phyloP scores from a whole-genome alignment of 2,888 invertebrate genomes.

The Exocentrus adspersus region DNA sequence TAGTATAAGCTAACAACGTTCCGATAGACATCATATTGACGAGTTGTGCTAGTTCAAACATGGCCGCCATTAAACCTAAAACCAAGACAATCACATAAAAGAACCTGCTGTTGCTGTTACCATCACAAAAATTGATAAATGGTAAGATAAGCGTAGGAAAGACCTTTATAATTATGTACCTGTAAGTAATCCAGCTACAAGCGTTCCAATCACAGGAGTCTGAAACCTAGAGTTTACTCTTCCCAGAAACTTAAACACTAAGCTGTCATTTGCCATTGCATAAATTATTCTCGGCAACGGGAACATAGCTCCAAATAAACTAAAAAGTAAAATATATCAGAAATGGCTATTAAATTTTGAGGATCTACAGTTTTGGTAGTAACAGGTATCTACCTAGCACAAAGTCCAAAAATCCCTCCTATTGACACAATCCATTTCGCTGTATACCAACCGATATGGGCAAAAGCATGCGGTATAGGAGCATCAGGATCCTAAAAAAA shows the following conservation, averaged over 20 bases:
- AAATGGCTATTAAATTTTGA: neutral
- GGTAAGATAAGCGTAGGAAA: neutral
- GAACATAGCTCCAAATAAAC: slow-evolving; percentile 86
- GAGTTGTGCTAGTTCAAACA: slow-evolving; percentile 76
- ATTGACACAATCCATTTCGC: slow-evolving; percentile 86
- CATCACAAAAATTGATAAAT: no score
- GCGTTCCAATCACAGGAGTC: slow-evolving; percentile 81
- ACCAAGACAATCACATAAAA: no score
- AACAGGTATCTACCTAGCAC: slow-evolving; percentile 72
- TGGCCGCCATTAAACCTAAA: slow-evolving; percentile 71
- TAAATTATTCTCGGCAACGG: slow-evolving; percentile 88
- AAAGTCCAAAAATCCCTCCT: slow-evolving; percentile 87
- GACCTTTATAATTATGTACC: slow-evolving; percentile 21
- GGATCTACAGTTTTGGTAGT: neutral
- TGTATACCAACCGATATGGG: slow-evolving; percentile 76
- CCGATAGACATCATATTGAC: slow-evolving; percentile 85
- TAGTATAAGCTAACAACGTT: slow-evolving; percentile 78
- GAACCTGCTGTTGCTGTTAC: no score
- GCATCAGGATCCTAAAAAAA: slow-evolving; percentile 75
- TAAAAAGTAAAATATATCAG: slow-evolving; percentile 60
- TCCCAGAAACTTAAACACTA: slow-evolving; percentile 82
- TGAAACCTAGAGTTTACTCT: slow-evolving; percentile 78
- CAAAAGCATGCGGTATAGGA: slow-evolving; percentile 84
- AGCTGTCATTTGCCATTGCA: slow-evolving; percentile 88
- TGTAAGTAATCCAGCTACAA: slow-evolving; percentile 77